Evolutionary conservation across 1,140 invertebrate genomes (phyloP), one percentile per base, ranked within the genome.

Genomic region (Drosophila oshimai): DNA sequence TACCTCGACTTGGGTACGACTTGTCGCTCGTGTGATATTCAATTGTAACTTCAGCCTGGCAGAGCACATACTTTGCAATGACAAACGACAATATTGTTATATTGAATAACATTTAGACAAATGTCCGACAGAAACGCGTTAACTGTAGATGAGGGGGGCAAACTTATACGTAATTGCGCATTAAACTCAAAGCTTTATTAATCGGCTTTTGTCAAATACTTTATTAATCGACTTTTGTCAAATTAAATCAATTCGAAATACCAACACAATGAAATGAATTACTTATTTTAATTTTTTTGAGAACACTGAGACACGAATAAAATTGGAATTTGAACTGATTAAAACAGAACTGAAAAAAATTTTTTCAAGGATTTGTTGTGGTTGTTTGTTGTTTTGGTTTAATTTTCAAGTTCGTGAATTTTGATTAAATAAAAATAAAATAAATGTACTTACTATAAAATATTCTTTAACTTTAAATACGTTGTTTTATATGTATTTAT

Each of bases 21-120:
- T 70, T 88, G 81, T 87, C 81, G 81, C 87, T 87, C 81, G 87
- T 87, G 81, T 87, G 81, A 81, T 83, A 87, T 87, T 87, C 81
- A 87, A 87, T 87, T 87, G 87, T 87, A 87, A 87, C 87, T 87
- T 87, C 81, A 87, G 81, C 67, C 72, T 50, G 67, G 55, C 75
- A 68, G 55, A 39, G 61, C 67, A 65, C 54, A 83, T 87, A 87
- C 54, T 86, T 86, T 84, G 65, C n/a, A n/a, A n/a, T n/a, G n/a
- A n/a, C n/a, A n/a, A n/a, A 72, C 67, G 80, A 86, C 80, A 86
- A 86, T 75, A 86, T 86, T 86, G 80, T 86, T 86, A 73, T 71
- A 86, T 68, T 60, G 79, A 78, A 83, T 83, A 71, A 70, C 78
- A 74, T 37, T 22, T 69, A 60, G 60, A 69, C 74, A 73, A 78